Conservation (phyloP, 1,140 invertebrate species). For the Heterodera schachtii region DNA sequence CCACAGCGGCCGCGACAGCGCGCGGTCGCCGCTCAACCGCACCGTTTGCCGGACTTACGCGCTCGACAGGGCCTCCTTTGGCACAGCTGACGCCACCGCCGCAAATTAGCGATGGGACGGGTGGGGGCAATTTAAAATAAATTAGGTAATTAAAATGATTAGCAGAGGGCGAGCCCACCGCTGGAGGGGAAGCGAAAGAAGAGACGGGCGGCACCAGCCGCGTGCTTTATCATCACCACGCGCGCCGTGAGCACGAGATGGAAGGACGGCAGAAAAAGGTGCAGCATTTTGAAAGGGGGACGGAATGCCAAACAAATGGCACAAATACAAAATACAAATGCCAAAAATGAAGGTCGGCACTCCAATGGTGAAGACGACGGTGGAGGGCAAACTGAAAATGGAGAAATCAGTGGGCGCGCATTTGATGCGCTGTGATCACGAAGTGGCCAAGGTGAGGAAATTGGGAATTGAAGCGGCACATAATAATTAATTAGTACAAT, state of each 20-base stretch:
- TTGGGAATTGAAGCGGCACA: no score
- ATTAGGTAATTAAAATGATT: background rate
- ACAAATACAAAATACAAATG: constrained; percentile 1
- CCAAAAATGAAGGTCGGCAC: constrained; percentile 3
- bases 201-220: constrained; percentile 9
- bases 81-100: constrained; percentile 7
- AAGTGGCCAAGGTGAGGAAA: constrained; percentile 39
- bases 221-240: constrained; percentile 24
- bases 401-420: constrained; percentile 51
- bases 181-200: background rate
- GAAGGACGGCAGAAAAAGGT: constrained; percentile 33
- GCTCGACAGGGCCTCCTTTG: constrained; percentile 1
- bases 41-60: constrained; percentile 22
- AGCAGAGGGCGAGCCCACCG: constrained; percentile 5
- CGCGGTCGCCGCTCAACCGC: constrained; percentile 26
- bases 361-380: constrained; percentile 52
- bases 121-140: background rate
- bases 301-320: background rate
- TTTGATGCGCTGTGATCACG: constrained; percentile 41
- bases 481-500: no score
- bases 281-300: background rate
- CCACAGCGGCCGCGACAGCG: background rate
- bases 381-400: constrained; percentile 55
- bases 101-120: background rate
- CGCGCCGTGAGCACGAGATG: constrained; percentile 14